phyloP scores from a whole-genome alignment of 2,113 vertebrate genomes.

The Rhombomys opimus region DNA sequence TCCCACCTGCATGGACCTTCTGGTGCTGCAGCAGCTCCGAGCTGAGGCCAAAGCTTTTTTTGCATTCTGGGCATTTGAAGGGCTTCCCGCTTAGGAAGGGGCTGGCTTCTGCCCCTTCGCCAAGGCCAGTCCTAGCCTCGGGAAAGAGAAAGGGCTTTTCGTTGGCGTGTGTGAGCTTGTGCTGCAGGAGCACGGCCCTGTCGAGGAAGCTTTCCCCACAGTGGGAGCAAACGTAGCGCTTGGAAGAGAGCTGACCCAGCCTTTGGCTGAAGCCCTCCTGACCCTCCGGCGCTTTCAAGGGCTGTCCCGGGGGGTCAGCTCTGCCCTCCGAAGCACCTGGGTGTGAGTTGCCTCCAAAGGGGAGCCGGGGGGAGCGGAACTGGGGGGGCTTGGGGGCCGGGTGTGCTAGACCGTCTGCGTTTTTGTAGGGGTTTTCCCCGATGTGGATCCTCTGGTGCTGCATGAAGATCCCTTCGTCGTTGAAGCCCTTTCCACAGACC shows the following conservation, averaged over 20 bases:
- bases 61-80: constrained; percentile 82
- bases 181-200: constrained; percentile 75
- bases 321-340: constrained; percentile 68
- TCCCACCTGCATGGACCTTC: constrained; percentile 73
- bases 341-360: constrained; percentile 77
- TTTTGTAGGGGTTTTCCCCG: constrained; percentile 81
- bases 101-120: constrained; percentile 74
- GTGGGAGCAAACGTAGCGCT: constrained; percentile 82
- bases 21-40: constrained; percentile 81
- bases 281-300: constrained; percentile 78
- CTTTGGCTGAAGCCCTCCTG: constrained; percentile 78
- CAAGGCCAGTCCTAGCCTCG: constrained; percentile 62
- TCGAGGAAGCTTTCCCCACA: constrained; percentile 83
- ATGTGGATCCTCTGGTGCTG: constrained; percentile 81
- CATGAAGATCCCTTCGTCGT: constrained; percentile 77
- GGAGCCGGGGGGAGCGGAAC: constrained; percentile 70
- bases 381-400: constrained; percentile 64
- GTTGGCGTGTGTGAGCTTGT: constrained; percentile 79
- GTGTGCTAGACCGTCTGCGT: constrained; percentile 63
- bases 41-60: constrained; percentile 82
- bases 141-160: constrained; percentile 76
- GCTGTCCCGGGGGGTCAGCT: constrained; percentile 65
- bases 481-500: constrained; percentile 82
- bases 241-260: constrained; percentile 74
- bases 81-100: constrained; percentile 78